Conservation (phyloP, 2,797 vertebrate genomes). For the Danio kyathit region DNA sequence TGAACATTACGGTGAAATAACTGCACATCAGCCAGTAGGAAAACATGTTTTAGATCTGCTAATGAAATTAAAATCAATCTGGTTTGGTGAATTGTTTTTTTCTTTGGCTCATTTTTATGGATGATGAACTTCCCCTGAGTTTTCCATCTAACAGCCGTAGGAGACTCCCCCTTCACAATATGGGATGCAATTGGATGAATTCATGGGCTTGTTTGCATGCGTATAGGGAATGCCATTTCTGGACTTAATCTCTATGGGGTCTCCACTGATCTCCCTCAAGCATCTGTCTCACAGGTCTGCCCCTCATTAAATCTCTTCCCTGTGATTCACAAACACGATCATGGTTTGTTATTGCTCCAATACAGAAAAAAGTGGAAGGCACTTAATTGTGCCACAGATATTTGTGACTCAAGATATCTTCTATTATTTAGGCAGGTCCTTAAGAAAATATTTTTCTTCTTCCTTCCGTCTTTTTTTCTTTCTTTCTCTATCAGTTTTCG, state of each 20-base stretch:
- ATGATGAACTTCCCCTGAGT: slow-evolving; percentile 46
- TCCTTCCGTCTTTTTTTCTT: slow-evolving; percentile 80
- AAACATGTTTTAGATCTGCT: slow-evolving; percentile 32
- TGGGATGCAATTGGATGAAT: slow-evolving; percentile 51
- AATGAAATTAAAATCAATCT: slow-evolving; percentile 47
- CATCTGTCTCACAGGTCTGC: slow-evolving; percentile 49
- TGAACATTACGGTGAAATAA: slow-evolving; percentile 12
- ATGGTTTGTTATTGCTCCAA: slow-evolving; percentile 41
- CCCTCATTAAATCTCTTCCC: slow-evolving; percentile 56
- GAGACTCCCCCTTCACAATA: slow-evolving; percentile 30
- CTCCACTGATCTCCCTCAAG: slow-evolving; percentile 58
- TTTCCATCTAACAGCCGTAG: slow-evolving; percentile 28
- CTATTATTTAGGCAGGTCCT: slow-evolving; percentile 90
- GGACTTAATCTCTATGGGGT: slow-evolving; percentile 54
- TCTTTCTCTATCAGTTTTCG: neutral
- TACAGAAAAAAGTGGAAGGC: slow-evolving; percentile 23
- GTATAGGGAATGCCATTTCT: slow-evolving; percentile 32
- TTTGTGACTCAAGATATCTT: slow-evolving; percentile 85
- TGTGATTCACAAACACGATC: slow-evolving; percentile 41
- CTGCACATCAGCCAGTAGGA: slow-evolving; percentile 20
- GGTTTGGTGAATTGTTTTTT: slow-evolving; percentile 22
- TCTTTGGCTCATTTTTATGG: slow-evolving; percentile 17
- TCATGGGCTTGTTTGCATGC: slow-evolving; percentile 59
- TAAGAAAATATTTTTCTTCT: slow-evolving; percentile 82
- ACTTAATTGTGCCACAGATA: slow-evolving; percentile 68